These are phyloP conservation scores for Balanococcus diminutus DNA, from an alignment of 2,888 invertebrate genomes.

Conservation along the genomic window DNA sequence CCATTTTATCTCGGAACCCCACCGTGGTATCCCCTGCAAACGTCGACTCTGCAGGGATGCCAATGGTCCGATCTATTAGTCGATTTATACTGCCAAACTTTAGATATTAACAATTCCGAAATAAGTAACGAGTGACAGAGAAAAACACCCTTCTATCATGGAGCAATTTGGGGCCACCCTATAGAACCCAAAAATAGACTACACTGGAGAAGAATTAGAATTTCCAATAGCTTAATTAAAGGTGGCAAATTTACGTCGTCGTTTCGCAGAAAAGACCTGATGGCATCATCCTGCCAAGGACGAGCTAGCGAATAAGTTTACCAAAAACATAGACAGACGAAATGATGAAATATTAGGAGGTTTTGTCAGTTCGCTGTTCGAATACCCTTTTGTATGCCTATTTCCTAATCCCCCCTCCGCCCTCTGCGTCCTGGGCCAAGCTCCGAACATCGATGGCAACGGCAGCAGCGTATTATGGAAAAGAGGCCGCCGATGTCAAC, in stretches of 20 bases:
- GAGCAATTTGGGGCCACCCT: neutral
- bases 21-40: neutral
- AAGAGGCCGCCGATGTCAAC: neutral
- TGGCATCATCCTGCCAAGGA: neutral
- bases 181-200: neutral
- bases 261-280: neutral
- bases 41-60: neutral
- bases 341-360: conserved; percentile 10
- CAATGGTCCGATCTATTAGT: neutral
- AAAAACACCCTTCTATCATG: neutral
- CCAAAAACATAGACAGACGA: neutral
- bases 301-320: neutral
- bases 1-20: neutral
- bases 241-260: neutral
- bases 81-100: neutral
- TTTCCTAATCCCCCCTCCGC: neutral
- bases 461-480: neutral
- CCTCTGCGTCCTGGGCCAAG: neutral
- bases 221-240: conserved; percentile 21
- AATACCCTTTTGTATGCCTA: neutral
- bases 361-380: neutral
- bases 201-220: neutral
- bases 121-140: neutral
- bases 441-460: neutral
- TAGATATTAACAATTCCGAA: conserved; percentile 3